Percentiles rank a stretch among this genome's conserved stretches.
Conservation (phyloP, 2,797 vertebrate species). For the Pogonophryne albipinna region DNA sequence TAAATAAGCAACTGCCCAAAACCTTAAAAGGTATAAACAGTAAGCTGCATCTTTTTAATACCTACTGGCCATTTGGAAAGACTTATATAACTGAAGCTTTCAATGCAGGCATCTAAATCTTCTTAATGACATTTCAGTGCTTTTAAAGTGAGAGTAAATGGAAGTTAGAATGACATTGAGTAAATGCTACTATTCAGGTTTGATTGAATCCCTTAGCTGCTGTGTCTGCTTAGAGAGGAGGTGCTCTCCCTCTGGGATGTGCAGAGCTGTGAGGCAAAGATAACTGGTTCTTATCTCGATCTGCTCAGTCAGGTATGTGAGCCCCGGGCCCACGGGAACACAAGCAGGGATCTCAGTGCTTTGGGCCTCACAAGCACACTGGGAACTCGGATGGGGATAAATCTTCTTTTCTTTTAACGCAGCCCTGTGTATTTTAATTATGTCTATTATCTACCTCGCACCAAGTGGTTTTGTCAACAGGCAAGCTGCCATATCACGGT, state of each 20-base stretch:
- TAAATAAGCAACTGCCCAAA: background rate
- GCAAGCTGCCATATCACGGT: constrained; percentile 38
- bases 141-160: constrained; percentile 37
- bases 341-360: constrained; percentile 42
- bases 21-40: background rate
- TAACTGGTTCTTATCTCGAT: constrained; percentile 79
- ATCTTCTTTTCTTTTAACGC: constrained; percentile 38
- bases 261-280: constrained; percentile 78
- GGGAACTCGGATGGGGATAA: constrained; percentile 45
- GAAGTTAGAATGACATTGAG: constrained; percentile 28
- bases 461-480: constrained; percentile 40
- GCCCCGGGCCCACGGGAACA: constrained; percentile 62
- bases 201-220: constrained; percentile 58
- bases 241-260: constrained; percentile 72
- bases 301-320: constrained; percentile 78
- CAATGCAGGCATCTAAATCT: background rate
- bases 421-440: constrained; percentile 61
- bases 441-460: constrained; percentile 45
- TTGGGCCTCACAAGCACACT: constrained; percentile 38
- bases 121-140: constrained; percentile 30
- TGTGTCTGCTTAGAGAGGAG: constrained; percentile 56
- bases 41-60: background rate
- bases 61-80: constrained; percentile 7
- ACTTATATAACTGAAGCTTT: background rate
- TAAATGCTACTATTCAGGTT: constrained; percentile 53